phyloP scores from a whole-genome alignment of 1,140 invertebrate species.

The Neelides sp. region DNA sequence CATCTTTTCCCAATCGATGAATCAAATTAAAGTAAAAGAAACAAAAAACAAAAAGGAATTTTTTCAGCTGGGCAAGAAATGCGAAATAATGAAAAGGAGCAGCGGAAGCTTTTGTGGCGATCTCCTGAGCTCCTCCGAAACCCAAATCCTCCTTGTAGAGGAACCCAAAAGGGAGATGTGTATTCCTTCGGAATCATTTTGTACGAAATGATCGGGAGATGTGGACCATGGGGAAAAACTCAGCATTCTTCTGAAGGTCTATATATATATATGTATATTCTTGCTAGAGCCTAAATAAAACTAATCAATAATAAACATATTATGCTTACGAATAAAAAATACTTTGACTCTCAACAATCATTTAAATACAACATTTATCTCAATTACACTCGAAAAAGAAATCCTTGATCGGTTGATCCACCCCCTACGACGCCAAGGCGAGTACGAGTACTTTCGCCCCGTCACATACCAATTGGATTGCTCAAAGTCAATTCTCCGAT shows the following conservation, averaged over 20 bases:
- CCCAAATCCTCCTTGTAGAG: conserved; percentile 40
- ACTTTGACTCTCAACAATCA: not conserved
- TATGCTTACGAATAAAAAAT: not conserved
- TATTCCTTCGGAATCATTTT: conserved; percentile 56
- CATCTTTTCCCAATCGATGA: too few species aligned
- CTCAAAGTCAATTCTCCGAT: conserved; percentile 48
- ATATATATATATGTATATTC: conserved; percentile 31
- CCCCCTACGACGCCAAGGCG: conserved; percentile 31
- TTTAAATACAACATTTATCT: not conserved
- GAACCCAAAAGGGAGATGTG: conserved; percentile 58
- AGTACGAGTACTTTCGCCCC: conserved; percentile 41
- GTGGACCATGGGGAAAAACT: conserved; percentile 55
- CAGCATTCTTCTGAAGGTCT: conserved; percentile 47
- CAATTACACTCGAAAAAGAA: conserved; percentile 36
- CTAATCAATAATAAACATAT: not conserved
- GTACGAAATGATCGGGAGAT: conserved; percentile 54
- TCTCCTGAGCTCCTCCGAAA: conserved; percentile 54
- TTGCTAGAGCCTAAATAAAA: not conserved
- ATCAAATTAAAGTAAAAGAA: too few species aligned
- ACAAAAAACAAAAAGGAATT: not conserved
- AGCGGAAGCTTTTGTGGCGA: conserved; percentile 46
- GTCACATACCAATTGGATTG: conserved; percentile 41
- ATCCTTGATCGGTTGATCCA: conserved; percentile 38
- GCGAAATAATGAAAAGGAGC: conserved; percentile 39
- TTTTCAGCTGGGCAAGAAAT: conserved; percentile 42